These are phyloP conservation scores for Apotomis turbidana DNA, from an alignment of 2,888 invertebrate species.

Conservation along the genomic window DNA sequence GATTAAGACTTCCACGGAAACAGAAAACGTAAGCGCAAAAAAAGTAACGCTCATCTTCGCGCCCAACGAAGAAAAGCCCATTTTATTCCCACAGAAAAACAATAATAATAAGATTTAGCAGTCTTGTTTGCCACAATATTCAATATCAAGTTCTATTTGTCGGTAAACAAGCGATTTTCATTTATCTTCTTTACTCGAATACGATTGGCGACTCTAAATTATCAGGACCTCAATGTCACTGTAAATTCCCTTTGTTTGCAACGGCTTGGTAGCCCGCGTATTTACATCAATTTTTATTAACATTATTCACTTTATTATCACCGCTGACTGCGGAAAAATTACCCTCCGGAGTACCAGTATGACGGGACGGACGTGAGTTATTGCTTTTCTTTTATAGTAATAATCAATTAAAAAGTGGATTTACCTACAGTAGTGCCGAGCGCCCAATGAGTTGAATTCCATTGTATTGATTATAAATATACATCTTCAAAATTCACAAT, in stretches of 20 bases:
- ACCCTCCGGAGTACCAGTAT: too few relatives aligned
- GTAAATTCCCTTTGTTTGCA: slow-evolving; percentile 7
- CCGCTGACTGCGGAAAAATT: too few relatives aligned
- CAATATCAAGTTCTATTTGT: slow-evolving; percentile 30
- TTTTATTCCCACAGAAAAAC: slow-evolving; percentile 8
- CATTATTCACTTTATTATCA: neutral
- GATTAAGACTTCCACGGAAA: neutral
- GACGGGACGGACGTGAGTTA: too few relatives aligned
- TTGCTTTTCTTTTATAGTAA: too few relatives aligned
- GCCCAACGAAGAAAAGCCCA: neutral
- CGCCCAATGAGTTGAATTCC: too few relatives aligned
- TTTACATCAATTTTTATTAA: neutral
- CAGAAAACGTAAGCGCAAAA: neutral
- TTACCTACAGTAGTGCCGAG: too few relatives aligned
- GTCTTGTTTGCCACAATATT: slow-evolving; percentile 36
- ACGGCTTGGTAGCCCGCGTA: neutral
- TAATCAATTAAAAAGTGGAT: too few relatives aligned
- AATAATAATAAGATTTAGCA: slow-evolving; percentile 4
- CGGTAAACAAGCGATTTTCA: slow-evolving; percentile 32
- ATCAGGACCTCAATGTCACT: slow-evolving; percentile 16
- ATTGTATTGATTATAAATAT: too few relatives aligned
- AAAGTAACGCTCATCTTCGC: neutral
- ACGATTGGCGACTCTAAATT: slow-evolving; percentile 5
- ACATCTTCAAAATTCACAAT: too few relatives aligned
- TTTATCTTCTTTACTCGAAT: slow-evolving; percentile 18